Evolutionary conservation across 2,113 vertebrate genomes (phyloP).

Genomic region (Polyodon spathula): DNA sequence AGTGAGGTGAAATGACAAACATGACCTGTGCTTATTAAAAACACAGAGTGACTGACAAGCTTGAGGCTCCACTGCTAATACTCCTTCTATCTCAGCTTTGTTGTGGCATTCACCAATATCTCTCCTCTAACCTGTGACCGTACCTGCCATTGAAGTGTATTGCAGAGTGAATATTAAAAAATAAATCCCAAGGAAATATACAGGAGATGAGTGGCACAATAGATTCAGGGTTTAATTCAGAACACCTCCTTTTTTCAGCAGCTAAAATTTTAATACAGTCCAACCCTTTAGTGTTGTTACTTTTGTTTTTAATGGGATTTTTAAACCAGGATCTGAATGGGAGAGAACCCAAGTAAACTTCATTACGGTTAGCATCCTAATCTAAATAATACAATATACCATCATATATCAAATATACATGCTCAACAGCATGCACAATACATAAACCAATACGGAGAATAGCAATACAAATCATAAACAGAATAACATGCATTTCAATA

Average conservation of each 20-base stretch:
- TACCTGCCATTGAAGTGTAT: background rate
- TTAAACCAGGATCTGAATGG: no score
- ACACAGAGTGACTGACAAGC: conserved; percentile 2
- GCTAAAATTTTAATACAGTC: background rate
- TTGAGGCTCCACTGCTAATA: background rate
- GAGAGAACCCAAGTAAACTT: no score
- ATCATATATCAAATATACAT: no score
- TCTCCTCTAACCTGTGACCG: background rate
- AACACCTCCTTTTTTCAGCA: background rate
- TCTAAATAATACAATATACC: no score
- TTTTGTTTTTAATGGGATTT: no score
- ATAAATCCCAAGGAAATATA: background rate
- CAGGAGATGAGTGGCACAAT: background rate
- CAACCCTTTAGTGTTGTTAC: no score
- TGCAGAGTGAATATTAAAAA: background rate
- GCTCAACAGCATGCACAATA: no score
- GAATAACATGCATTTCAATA: no score
- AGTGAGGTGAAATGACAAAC: conserved; percentile 1
- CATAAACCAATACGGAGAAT: no score
- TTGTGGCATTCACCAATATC: background rate
- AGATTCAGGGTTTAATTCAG: background rate
- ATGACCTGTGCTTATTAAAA: conserved; percentile 4
- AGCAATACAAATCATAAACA: no score
- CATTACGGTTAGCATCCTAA: no score
- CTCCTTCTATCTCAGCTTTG: background rate